Conservation (phyloP, 1,140 invertebrate genomes). For the Homarus americanus region DNA sequence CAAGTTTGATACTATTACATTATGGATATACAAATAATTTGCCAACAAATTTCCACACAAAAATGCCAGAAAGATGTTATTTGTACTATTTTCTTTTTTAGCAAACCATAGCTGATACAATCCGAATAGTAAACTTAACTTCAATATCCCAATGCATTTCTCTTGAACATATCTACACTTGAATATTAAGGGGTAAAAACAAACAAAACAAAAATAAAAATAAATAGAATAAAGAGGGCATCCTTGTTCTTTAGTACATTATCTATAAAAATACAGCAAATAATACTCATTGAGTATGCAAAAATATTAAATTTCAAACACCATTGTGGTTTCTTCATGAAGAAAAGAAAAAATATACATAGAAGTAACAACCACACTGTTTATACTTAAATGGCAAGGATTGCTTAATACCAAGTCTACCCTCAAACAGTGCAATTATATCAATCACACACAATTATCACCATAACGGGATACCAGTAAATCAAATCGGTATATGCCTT, state of each 20-base stretch:
- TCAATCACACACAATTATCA: background rate
- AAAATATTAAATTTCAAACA: too few relatives aligned
- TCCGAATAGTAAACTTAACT: background rate
- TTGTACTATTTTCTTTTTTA: slow-evolving; percentile 13
- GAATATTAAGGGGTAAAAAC: background rate
- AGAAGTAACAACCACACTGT: background rate
- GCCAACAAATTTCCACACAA: background rate
- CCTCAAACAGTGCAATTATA: background rate
- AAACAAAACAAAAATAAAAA: too few relatives aligned
- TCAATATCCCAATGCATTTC: background rate
- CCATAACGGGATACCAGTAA: background rate
- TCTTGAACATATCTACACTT: background rate
- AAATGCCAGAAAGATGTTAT: slow-evolving; percentile 15
- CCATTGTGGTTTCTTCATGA: too few relatives aligned
- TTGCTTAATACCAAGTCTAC: background rate
- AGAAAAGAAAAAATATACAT: background rate
- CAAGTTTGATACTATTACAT: background rate
- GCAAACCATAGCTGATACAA: background rate
- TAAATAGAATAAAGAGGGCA: background rate
- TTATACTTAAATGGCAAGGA: background rate
- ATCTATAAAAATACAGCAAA: too few relatives aligned
- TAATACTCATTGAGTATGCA: too few relatives aligned
- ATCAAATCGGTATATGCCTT: background rate
- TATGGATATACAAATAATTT: background rate
- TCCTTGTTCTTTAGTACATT: too few relatives aligned